phyloP scores from a whole-genome alignment of 2,113 vertebrate genomes.

The Haliaeetus leucogaster region DNA sequence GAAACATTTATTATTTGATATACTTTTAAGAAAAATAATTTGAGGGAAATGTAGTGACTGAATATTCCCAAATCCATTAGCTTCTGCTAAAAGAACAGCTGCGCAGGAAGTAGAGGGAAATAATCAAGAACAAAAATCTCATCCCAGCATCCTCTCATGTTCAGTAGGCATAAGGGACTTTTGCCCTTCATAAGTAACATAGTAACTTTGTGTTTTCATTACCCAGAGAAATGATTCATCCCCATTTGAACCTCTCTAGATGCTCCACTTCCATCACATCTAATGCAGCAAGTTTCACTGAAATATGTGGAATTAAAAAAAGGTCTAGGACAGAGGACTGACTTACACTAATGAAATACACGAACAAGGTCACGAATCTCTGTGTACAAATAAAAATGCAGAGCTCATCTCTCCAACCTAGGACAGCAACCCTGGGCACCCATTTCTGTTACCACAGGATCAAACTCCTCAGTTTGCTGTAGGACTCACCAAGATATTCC shows the following conservation, averaged over 20 bases:
- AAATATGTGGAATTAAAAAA: background rate
- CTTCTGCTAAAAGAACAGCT: conserved; percentile 14
- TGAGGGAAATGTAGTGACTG: background rate
- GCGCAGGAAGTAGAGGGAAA: background rate
- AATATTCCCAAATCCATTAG: conserved; percentile 36
- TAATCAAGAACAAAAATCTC: background rate
- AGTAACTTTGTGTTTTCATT: background rate
- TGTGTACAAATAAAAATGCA: background rate
- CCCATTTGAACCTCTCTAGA: background rate
- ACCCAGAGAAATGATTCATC: background rate
- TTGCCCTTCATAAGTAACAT: background rate
- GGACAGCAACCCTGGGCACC: background rate
- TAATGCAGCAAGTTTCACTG: background rate
- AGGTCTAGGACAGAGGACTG: background rate
- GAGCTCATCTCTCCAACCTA: background rate
- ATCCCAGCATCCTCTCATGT: background rate
- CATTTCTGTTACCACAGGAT: background rate
- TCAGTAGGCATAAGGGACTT: background rate
- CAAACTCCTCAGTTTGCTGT: background rate
- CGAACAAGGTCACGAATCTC: background rate
- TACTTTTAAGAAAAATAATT: conserved; percentile 18
- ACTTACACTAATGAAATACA: background rate
- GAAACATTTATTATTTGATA: background rate
- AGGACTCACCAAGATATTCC: background rate
- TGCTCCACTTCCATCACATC: background rate